Evolutionary conservation across 2,113 vertebrate species (phyloP).

Genomic region (Typhlomys cinereus): DNA sequence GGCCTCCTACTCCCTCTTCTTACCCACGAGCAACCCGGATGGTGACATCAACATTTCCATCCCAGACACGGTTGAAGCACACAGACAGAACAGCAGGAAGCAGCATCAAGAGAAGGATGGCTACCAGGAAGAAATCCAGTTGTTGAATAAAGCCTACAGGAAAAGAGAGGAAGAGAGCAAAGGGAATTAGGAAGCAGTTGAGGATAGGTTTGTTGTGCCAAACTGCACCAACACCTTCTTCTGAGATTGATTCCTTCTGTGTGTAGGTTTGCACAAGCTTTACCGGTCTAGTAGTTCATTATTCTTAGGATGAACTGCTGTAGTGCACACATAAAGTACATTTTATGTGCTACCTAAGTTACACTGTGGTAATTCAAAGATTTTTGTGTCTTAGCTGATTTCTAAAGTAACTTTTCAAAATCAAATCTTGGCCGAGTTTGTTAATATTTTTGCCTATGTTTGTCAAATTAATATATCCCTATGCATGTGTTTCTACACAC

Average conservation of each 20-base stretch:
- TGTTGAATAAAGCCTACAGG: constrained; percentile 94
- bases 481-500: neutral
- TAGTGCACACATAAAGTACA: constrained; percentile 62
- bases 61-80: constrained; percentile 97
- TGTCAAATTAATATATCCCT: neutral
- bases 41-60: constrained; percentile 96
- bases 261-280: neutral
- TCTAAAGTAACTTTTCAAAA: constrained; percentile 54
- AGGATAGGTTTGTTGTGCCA: too few relatives aligned
- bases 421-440: constrained; percentile 25
- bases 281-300: neutral
- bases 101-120: constrained; percentile 89
- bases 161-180: constrained; percentile 84
- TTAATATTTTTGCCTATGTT: neutral
- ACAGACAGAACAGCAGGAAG: constrained; percentile 92
- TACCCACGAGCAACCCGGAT: constrained; percentile 91
- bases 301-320: constrained; percentile 45
- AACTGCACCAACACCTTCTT: neutral
- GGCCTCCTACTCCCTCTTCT: constrained; percentile 95
- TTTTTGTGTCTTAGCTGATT: neutral
- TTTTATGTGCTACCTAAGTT: constrained; percentile 58
- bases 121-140: constrained; percentile 96
- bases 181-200: neutral
- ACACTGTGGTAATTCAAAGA: constrained; percentile 58
- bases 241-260: constrained; percentile 12